Base-by-base conservation (phyloP, 1,140 invertebrate species). In the Antheraea mylitta region DNA sequence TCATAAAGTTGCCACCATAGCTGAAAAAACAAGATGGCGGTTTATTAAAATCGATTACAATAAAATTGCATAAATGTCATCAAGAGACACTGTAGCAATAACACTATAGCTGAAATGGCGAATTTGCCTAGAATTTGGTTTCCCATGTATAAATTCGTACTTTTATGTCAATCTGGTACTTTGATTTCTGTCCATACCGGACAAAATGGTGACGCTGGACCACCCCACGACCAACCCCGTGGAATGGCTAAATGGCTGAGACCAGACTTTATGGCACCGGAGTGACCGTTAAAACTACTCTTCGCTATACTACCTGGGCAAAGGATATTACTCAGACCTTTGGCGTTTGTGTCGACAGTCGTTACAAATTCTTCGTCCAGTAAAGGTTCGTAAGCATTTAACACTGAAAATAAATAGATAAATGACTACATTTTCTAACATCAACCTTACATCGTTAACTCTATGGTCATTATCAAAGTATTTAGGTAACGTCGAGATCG, bases 191-290 rank as follows among this genome's bases (percentile, higher is more conserved):
- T 93, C 95, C 95, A 97, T 3, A 96, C 87, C 13, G 96, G 96
- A 81, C 94, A 96, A 85, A 95, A 95, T 62, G 94, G 93, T 30
- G 95, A 96, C 2, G 94, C 96, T 9, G 95, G 92, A 3, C 96
- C 96, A 45, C 96, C 96, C 96, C 96, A 97, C 18, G 93, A 93
- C 96, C 96, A 97, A 10, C 96, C 96, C 58, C 95, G 93, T 3
- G 96, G 96, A 67, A 97, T 97, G 48, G 96, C 96, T n/a, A 96
- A 86, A 81, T 96, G 96, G 68, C 93, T 94, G 30, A 97, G 87
- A 0, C 96, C 96, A 22, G 94, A 93, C 22, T 93, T 90, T 45
- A 97, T 92, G n/a, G 95, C 92, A 18, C 95, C 94, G 42, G 92
- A 92, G 38, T 93, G 83, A 16, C 95, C 96, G 64, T 89, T 90